Evolutionary conservation across 2,888 invertebrate genomes (phyloP), one percentile per base, ranked within the genome.

Genomic region (Callimorpha dominula): DNA sequence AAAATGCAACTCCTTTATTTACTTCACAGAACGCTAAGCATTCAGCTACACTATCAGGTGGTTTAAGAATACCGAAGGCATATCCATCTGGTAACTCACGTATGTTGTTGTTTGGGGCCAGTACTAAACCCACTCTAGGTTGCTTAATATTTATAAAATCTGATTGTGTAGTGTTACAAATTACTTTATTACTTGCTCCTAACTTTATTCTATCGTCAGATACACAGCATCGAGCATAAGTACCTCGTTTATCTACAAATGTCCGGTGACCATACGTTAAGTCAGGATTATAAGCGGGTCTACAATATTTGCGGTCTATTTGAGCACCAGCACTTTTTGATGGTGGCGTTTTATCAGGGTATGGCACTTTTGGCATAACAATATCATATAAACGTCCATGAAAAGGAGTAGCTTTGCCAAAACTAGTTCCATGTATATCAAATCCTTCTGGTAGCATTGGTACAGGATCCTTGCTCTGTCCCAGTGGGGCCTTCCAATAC

Each of bases 21-120:
- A 92, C 75, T 72, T 89, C 83, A 78, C 93, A 94, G 76, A 81
- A 85, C 17, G 90, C 86, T n/a, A 95, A 83, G 75, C 96, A 92
- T 78, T 96, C 95, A 43, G 91, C 92, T 2, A 96, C 84, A 70
- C 93, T 95, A 76, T 93, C 96, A 6, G 94, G 89, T 43, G 91
- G 89, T 49, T 90, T 89, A 7, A 93, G 86, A 65, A 86, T 93
- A 1, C 96, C 96, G 82, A 96, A 96, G 43, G 89, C 75, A 63
- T 87, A 91, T n/a, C 94, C 96, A 75, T 92, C 80, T 0, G 96
- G 96, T 3, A 96, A 93, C 70, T 90, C 86, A 14, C 82, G 84
- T 62, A 95, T 92, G 80, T 96, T 96, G 62, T 96, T 86, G 84
- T 96, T 95, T 78, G 96, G 96, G 11, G 95, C 89, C 77, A 96